Evolutionary conservation across 2,113 vertebrate species (phyloP).

Genomic region (Nanger granti): DNA sequence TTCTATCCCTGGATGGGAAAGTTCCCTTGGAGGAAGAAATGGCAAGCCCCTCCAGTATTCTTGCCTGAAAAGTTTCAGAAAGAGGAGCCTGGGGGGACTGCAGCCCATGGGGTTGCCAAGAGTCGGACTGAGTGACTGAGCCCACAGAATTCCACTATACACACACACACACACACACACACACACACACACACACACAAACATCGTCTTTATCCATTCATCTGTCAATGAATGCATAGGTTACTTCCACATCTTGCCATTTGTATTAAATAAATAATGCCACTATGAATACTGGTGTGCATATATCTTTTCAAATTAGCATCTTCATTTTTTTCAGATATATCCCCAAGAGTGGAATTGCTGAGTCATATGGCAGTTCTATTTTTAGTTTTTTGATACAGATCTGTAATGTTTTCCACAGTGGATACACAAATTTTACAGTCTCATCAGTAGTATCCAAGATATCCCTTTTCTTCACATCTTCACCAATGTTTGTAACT

Average conservation of each 20-base stretch:
- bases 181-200: background rate
- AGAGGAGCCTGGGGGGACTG: background rate
- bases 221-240: background rate
- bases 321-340: background rate
- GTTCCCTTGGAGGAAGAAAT: background rate
- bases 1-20: background rate
- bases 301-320: background rate
- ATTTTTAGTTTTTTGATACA: background rate
- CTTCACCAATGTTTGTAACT: background rate
- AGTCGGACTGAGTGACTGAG: background rate
- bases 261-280: background rate
- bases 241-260: background rate
- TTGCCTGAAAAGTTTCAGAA: background rate
- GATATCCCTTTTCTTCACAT: background rate
- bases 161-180: background rate
- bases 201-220: background rate
- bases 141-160: background rate
- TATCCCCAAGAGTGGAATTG: background rate
- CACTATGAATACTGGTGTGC: fast-evolving
- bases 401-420: background rate
- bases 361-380: background rate
- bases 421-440: background rate
- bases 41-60: background rate
- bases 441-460: background rate
- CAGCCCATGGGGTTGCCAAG: background rate